Evolutionary conservation across 2,113 vertebrate genomes (phyloP).

Genomic region (Xenopus borealis): DNA sequence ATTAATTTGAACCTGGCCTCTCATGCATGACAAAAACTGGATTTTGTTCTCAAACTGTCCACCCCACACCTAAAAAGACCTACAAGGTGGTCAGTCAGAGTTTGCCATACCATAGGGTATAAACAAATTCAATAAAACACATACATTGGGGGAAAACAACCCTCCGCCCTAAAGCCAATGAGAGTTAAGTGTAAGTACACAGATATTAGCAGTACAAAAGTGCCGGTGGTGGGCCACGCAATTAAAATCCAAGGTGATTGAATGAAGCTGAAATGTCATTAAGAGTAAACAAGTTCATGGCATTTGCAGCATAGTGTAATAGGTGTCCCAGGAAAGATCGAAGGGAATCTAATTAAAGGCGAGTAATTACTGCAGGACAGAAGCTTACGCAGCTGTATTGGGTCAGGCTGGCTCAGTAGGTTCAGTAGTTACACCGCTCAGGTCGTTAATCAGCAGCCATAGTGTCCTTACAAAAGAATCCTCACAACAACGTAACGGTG

Average conservation of each 20-base stretch:
- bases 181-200: too few relatives aligned
- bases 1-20: too few relatives aligned
- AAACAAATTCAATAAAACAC: too few relatives aligned
- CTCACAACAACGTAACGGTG: too few relatives aligned
- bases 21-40: too few relatives aligned
- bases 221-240: background rate
- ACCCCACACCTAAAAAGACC: too few relatives aligned
- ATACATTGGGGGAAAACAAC: too few relatives aligned
- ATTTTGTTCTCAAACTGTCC: too few relatives aligned
- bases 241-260: slow-evolving; percentile 24
- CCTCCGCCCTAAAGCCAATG: too few relatives aligned
- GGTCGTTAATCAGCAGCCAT: background rate
- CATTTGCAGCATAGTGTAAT: slow-evolving; percentile 32
- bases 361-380: slow-evolving; percentile 37
- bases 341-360: slow-evolving; percentile 27
- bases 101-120: too few relatives aligned
- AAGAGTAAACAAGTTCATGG: slow-evolving; percentile 19
- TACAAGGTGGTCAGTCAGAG: too few relatives aligned
- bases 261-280: slow-evolving; percentile 22
- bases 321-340: slow-evolving; percentile 35
- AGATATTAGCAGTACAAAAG: background rate
- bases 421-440: slow-evolving; percentile 9
- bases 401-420: background rate
- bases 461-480: background rate
- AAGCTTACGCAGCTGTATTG: slow-evolving; percentile 23